Conservation (phyloP, 2,888 invertebrate species). For the Eueremaeus valkanovi region DNA sequence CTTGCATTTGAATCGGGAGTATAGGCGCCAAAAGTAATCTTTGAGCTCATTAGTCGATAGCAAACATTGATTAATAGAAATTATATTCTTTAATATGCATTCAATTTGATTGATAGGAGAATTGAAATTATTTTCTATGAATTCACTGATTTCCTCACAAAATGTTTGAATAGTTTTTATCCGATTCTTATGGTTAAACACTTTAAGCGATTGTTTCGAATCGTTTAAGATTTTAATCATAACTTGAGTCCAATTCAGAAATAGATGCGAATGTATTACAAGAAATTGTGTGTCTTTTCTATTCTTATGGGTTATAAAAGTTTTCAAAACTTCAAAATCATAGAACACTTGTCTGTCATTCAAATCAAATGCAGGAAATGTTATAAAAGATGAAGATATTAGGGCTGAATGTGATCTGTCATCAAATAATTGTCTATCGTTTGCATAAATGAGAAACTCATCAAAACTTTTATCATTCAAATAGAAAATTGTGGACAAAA, state of each 20-base stretch:
- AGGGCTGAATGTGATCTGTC: conserved; percentile 10
- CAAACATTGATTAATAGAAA: conserved; percentile 9
- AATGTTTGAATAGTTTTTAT: not conserved
- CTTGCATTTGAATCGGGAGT: conserved; percentile 3
- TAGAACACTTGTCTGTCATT: not conserved
- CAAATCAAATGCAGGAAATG: not conserved
- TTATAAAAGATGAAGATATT: conserved; percentile 14
- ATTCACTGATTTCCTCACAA: conserved; percentile 13
- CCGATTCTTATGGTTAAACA: not conserved
- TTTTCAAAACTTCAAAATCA: not conserved
- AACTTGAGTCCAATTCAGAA: conserved; percentile 26
- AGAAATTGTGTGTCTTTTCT: conserved; percentile 15
- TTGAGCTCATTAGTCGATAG: not conserved
- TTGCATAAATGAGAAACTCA: not conserved
- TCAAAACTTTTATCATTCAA: not conserved
- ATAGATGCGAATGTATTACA: conserved; percentile 22
- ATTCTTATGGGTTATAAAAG: not conserved
- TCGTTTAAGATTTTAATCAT: not conserved
- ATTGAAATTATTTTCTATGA: conserved; percentile 20
- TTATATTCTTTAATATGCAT: not conserved
- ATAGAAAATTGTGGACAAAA: not conserved
- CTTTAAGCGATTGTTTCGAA: not conserved
- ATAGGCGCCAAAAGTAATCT: not conserved
- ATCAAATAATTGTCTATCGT: not conserved
- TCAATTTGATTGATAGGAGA: conserved; percentile 16